Evolutionary conservation across 2,888 invertebrate species (phyloP), one percentile per base, ranked within the genome.

Genomic region (Abrostola triplasia): DNA sequence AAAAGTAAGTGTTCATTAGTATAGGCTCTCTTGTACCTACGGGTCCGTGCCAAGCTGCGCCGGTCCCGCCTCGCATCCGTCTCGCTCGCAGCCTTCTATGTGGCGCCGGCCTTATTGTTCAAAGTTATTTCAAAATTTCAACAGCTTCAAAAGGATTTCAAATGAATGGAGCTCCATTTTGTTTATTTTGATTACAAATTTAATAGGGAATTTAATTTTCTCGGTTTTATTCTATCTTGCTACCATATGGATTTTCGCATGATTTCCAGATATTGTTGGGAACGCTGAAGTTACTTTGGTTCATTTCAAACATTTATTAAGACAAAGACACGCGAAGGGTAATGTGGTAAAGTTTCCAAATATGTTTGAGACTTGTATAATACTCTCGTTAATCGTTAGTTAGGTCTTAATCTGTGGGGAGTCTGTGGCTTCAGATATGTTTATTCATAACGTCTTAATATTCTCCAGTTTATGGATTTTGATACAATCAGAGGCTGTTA

Each of bases 161-260:
- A 70, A 61, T 67, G 44, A 67, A 70, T 62, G 37, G 40, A 54
- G 36, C 41, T 55, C 63, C 60, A 53, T 58, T 68, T 66, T 38
- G 52, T 60, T 74, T 13, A 67, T 73, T 56, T 42, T 0, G 57
- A 70, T 60, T 47, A 38, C 47, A 11, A 53, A 53, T 60, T 53
- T 41, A 60, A 51, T 49, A 36, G 37, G 36, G 50, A 69, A 55
- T 69, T 66, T 60, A 55, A 68, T 73, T 64, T 66, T 48, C 59
- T 76, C 61, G 38, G 37, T 44, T 58, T 59, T 59, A 59, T 59
- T 5, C 51, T 61, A 54, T 64, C 36, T 42, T n/a, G 42, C 36
- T 41, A 52, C 35, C 51, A 53, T 59, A 48, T 62, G 53, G 55
- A 52, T 44, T 62, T 72, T 73, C 57, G 35, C 6, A 8, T 48